Evolutionary conservation across 2,113 vertebrate species (phyloP).

Genomic region (Mormoops blainvillei): DNA sequence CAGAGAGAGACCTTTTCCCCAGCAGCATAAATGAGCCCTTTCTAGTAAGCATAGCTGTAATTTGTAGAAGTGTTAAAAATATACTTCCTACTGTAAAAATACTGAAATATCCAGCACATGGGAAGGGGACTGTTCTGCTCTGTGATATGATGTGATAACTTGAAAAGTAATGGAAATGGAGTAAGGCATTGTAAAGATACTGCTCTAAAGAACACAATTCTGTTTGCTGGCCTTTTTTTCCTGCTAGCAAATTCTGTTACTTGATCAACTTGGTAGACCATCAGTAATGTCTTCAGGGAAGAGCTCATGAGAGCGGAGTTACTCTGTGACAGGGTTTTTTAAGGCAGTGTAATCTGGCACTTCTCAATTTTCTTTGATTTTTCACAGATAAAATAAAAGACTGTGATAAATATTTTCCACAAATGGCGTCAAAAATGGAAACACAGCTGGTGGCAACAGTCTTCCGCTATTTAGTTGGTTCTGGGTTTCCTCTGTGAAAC

Average conservation of each 20-base stretch:
- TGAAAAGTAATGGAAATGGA: conserved; percentile 38
- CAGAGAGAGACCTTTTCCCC: neutral
- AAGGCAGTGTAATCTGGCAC: conserved; percentile 56
- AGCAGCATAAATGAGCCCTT: conserved; percentile 7
- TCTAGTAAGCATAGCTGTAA: conserved; percentile 41
- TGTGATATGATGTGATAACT: neutral
- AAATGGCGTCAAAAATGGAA: conserved; percentile 44
- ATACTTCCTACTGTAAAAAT: conserved; percentile 30
- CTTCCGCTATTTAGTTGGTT: conserved; percentile 16
- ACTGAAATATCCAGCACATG: neutral
- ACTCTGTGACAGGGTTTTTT: conserved; percentile 50
- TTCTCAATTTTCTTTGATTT: conserved; percentile 72
- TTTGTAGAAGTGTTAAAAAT: conserved; percentile 49
- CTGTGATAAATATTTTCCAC: conserved; percentile 51
- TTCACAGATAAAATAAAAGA: conserved; percentile 48
- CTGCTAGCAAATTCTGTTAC: conserved; percentile 54
- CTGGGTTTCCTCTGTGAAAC: neutral
- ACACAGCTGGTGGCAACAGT: conserved; percentile 41
- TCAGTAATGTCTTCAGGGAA: conserved; percentile 45
- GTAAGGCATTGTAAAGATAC: conserved; percentile 17
- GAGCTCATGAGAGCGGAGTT: neutral
- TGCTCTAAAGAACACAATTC: conserved; percentile 33
- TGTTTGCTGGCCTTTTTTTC: conserved; percentile 4
- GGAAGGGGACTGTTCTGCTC: neutral
- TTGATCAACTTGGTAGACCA: conserved; percentile 30